Evolutionary conservation across 2,888 invertebrate species (phyloP).

Genomic region (Pelosia muscerda): DNA sequence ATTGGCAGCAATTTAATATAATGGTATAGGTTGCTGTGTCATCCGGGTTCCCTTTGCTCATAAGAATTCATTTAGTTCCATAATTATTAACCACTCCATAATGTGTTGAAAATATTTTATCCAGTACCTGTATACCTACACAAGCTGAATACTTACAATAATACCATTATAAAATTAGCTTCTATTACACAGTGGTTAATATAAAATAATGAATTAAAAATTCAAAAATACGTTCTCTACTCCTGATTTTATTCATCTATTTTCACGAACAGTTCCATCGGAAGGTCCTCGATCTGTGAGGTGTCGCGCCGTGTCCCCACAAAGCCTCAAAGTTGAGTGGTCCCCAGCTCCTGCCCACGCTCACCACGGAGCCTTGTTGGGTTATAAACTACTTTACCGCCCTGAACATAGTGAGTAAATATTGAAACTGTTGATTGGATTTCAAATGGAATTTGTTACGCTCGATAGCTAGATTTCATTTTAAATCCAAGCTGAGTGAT

Average conservation of each 20-base stretch:
- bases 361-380: conserved; percentile 92
- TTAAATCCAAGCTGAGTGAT: conserved; percentile 80
- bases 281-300: conserved; percentile 91
- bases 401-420: conserved; percentile 85
- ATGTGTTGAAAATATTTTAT: no score
- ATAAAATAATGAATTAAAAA: no score
- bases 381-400: conserved; percentile 95
- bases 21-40: no score
- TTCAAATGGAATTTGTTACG: conserved; percentile 19
- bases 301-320: conserved; percentile 92
- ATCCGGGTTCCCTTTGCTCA: no score
- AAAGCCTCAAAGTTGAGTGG: conserved; percentile 94
- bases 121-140: no score
- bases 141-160: no score
- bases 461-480: conserved; percentile 39
- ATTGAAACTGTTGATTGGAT: conserved; percentile 28
- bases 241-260: background rate
- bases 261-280: conserved; percentile 88
- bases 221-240: background rate
- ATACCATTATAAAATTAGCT: no score
- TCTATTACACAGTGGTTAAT: no score
- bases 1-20: no score
- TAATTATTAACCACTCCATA: no score
- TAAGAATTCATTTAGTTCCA: no score
- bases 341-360: conserved; percentile 90